Evolutionary conservation across 2,888 invertebrate genomes (phyloP).

Genomic region (Xylota sylvarum): DNA sequence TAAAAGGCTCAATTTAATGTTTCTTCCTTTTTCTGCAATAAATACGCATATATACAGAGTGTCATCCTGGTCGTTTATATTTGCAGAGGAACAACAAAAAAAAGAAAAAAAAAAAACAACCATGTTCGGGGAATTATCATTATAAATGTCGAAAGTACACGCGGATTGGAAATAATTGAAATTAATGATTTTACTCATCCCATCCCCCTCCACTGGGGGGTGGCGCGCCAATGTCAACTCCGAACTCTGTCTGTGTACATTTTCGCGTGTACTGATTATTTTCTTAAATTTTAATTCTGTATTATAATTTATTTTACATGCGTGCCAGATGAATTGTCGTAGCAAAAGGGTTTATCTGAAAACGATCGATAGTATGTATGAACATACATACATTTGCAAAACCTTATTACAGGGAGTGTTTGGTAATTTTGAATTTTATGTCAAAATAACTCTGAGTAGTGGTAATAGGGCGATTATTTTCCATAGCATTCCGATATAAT

Average conservation of each 20-base stretch:
- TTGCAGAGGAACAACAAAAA: conserved; percentile 8
- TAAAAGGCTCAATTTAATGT: conserved; percentile 66
- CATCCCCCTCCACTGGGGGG: background rate
- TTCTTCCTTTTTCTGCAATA: conserved; percentile 42
- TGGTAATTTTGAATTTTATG: conserved; percentile 29
- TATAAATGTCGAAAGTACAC: conserved; percentile 64
- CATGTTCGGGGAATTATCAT: conserved; percentile 59
- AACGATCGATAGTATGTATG: conserved; percentile 6
- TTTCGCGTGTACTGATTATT: conserved; percentile 40
- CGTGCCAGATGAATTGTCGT: background rate
- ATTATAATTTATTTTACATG: conserved; percentile 1
- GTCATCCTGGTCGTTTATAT: conserved; percentile 37
- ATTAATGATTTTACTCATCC: conserved; percentile 65
- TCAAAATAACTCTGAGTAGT: conserved; percentile 27
- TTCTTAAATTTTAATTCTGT: conserved; percentile 48
- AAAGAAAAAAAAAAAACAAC: conserved; percentile 12
- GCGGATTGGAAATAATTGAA: conserved; percentile 71
- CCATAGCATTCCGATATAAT: conserved; percentile 3
- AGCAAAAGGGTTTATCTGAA: conserved; percentile 2
- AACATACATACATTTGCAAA: background rate
- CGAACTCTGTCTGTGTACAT: conserved; percentile 8
- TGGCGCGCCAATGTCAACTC: background rate
- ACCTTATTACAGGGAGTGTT: background rate
- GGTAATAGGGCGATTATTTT: conserved; percentile 18
- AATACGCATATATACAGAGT: conserved; percentile 16